Evolutionary conservation across 1,140 invertebrate genomes (phyloP).

Genomic region (Trichonephila inaurata): DNA sequence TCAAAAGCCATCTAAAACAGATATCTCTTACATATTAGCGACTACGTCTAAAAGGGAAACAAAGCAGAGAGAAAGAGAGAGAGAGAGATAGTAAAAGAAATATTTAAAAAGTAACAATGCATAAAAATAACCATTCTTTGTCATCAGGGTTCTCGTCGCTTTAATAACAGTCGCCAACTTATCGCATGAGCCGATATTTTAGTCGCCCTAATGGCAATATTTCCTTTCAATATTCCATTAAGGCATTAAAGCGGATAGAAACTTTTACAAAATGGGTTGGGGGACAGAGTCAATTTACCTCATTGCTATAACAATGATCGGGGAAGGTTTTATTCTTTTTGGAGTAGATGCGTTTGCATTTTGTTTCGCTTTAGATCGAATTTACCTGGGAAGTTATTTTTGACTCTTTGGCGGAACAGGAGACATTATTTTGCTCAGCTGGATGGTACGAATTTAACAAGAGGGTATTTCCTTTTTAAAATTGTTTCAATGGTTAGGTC

Average conservation of each 20-base stretch:
- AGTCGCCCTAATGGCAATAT: conserved; percentile 35
- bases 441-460: too few relatives aligned
- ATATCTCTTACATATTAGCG: neutral
- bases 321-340: neutral
- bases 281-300: conserved; percentile 11
- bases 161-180: neutral
- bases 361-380: neutral
- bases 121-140: neutral
- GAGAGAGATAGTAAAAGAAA: neutral
- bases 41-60: neutral
- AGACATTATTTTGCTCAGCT: too few relatives aligned
- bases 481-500: too few relatives aligned
- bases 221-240: conserved; percentile 58
- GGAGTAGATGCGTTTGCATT: neutral
- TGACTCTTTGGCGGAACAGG: too few relatives aligned
- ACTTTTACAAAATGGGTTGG: conserved; percentile 32
- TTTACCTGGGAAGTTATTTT: neutral
- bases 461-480: too few relatives aligned
- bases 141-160: neutral
- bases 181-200: neutral
- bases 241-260: conserved; percentile 31
- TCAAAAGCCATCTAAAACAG: neutral
- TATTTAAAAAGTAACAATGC: neutral
- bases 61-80: neutral
- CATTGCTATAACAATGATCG: conserved; percentile 15